These are phyloP conservation scores for Argya squamiceps DNA, from an alignment of 2,797 vertebrate genomes.

Conservation along the genomic window DNA sequence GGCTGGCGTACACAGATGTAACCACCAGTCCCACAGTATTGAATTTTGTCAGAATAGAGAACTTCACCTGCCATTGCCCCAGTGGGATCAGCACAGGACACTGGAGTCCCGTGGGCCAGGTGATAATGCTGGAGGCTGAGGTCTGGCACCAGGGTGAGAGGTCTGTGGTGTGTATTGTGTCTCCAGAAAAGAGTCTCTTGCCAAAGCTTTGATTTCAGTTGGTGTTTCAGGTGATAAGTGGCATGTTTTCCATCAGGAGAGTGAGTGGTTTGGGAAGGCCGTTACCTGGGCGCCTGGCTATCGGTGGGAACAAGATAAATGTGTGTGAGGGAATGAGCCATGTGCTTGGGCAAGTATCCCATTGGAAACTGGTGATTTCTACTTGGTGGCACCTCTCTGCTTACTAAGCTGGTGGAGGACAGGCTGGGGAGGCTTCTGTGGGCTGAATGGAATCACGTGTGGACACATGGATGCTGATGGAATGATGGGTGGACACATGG, in stretches of 20 bases:
- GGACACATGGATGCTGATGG: neutral
- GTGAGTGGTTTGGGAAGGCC: neutral
- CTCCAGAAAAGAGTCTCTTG: neutral
- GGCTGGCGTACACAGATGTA: accelerated
- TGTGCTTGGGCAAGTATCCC: neutral
- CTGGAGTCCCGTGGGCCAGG: neutral
- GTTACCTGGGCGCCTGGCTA: neutral
- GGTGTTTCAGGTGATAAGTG: neutral
- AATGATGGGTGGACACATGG: neutral
- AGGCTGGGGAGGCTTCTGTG: neutral
- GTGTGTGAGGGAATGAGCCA: neutral
- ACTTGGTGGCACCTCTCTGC: neutral
- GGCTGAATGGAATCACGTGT: neutral
- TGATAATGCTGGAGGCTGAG: neutral
- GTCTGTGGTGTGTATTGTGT: neutral
- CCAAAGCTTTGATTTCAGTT: neutral
- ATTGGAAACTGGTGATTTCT: neutral
- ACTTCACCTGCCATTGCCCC: neutral
- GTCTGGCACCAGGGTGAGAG: neutral
- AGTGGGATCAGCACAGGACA: neutral
- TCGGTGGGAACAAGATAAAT: neutral
- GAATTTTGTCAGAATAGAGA: neutral
- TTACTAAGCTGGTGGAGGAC: neutral
- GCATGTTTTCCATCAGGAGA: neutral
- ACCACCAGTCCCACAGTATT: neutral